Evolutionary conservation across 2,113 vertebrate genomes (phyloP), one percentile per base, ranked within the genome.

Genomic region (Pongo abelii): DNA sequence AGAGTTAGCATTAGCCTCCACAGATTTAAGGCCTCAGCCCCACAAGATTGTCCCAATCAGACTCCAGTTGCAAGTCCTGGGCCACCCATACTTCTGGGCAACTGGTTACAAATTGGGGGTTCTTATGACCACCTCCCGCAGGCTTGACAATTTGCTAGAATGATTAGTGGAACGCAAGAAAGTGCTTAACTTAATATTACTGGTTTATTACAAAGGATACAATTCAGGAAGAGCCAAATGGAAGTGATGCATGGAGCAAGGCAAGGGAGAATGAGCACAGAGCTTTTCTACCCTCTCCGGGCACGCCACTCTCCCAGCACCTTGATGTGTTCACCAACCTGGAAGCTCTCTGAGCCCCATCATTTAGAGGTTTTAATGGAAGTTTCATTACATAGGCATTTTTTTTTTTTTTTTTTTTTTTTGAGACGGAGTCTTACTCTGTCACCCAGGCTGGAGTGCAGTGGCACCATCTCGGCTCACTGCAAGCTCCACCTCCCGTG

Each of bases 241-340:
- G 50, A 74, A 52, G 38, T 23, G 32, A 20, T 30, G n/a, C n/a
- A 46, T 22, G n/a, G 67, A 22, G 43, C 32, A 6, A 25, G 32
- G 43, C 5, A 40, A 43, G 1, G 23, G 16, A 30, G n/a, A 55
- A 18, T 22, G 52, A 11, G 14, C 67, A 5, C 0, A 40, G 55
- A 35, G 48, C 18, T 0, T 64, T 55, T 7, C 5, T 4, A 1
- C 18, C 10, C 8, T 4, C 3, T 20, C 48, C 17, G 10, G 67
- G 46, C 16, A n/a, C 12, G 17, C 18, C 35, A 30, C 32, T 32
- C 14, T 40, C 50, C 72, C 17, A 23, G 72, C 40, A 43, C 46
- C 22, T n/a, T 11, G n/a, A 30, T 22, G 27, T 23, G 40, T 12
- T 59, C 61, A 23, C 32, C 59, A 48, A 18, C 30, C 23, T 30